Evolutionary conservation across 2,888 invertebrate species (phyloP).

Genomic region (Cheilosia soror): DNA sequence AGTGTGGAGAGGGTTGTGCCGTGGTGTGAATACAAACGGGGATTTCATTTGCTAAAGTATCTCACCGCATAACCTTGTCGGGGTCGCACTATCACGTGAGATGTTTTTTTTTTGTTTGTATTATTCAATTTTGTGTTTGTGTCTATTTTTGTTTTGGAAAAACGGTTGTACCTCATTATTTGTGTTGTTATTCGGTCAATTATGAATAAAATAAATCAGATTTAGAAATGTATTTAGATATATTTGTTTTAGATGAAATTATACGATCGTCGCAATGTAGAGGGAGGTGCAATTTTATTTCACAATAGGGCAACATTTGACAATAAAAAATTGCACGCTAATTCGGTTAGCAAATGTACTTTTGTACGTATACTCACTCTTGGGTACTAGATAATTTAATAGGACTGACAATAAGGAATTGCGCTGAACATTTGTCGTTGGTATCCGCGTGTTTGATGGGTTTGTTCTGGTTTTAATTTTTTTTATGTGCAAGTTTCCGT

Average conservation of each 20-base stretch:
- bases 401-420: neutral
- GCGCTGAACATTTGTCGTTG: too few relatives aligned
- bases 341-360: neutral
- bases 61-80: conserved; percentile 32
- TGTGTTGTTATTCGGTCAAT: conserved; percentile 22
- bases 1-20: conserved; percentile 22
- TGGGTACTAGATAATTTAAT: neutral
- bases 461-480: too few relatives aligned
- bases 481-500: too few relatives aligned
- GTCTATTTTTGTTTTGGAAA: conserved; percentile 27
- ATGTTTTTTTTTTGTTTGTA: conserved; percentile 12
- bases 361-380: neutral
- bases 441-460: too few relatives aligned
- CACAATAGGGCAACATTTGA: neutral
- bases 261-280: neutral
- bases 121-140: neutral
- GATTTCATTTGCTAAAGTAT: conserved; percentile 24
- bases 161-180: conserved; percentile 37
- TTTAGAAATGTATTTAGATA: neutral
- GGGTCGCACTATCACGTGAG: conserved; percentile 50
- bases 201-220: conserved; percentile 27
- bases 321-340: neutral
- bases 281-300: neutral
- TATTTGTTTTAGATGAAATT: neutral
- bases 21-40: conserved; percentile 27